These are phyloP conservation scores for Sabatieria punctata DNA, from an alignment of 2,888 invertebrate species.

Conservation along the genomic window DNA sequence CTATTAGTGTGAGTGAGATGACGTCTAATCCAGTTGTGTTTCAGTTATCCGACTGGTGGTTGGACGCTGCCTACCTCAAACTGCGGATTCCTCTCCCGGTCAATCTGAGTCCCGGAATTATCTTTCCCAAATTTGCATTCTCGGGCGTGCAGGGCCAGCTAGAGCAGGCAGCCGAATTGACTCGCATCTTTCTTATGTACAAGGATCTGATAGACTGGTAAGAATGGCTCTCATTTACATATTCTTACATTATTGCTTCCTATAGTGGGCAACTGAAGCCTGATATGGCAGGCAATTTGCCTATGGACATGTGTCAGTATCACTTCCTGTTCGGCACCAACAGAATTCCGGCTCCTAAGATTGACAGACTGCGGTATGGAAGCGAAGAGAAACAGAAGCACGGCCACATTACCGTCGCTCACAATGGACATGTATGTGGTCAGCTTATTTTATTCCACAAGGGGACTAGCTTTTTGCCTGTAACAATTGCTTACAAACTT, in stretches of 20 bases:
- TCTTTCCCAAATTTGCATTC: conserved; percentile 45
- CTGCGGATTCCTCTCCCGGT: conserved; percentile 66
- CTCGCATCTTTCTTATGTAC: not conserved
- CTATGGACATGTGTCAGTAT: conserved; percentile 80
- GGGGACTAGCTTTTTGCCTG: too few species aligned
- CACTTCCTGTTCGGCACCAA: conserved; percentile 61
- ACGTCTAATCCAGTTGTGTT: too few species aligned
- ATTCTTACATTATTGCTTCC: not conserved
- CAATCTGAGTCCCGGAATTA: conserved; percentile 65
- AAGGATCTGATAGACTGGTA: conserved; percentile 6
- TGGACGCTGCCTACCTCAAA: conserved; percentile 62
- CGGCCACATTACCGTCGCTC: conserved; percentile 22
- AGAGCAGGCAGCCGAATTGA: conserved; percentile 11
- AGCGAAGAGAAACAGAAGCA: conserved; percentile 12
- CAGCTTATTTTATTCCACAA: too few species aligned
- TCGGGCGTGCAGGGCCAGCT: conserved; percentile 24
- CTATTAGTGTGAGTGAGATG: too few species aligned
- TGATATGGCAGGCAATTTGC: conserved; percentile 53
- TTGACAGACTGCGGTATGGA: conserved; percentile 22
- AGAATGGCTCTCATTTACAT: not conserved
- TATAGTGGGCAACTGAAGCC: conserved; percentile 39
- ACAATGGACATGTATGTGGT: conserved; percentile 25
- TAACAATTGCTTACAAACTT: too few species aligned
- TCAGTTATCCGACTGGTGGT: conserved; percentile 71
- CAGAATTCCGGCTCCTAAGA: conserved; percentile 14